These are phyloP conservation scores for Paramisgurnus dabryanus DNA, from an alignment of 2,113 vertebrate genomes.

Conservation along the genomic window DNA sequence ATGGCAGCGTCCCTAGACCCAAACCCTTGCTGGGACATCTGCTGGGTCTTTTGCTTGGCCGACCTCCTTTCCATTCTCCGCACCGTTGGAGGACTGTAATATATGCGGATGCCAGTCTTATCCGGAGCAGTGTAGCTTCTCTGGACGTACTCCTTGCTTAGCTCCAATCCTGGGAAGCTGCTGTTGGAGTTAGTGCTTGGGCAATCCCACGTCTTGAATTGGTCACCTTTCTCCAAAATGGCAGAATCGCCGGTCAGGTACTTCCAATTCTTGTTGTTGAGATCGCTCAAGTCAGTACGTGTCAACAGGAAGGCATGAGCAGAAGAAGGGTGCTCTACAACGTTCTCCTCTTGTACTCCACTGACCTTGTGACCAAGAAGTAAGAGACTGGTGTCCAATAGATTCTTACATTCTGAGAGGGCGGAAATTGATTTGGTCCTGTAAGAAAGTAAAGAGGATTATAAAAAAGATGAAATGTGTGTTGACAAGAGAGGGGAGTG, in stretches of 20 bases:
- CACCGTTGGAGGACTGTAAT: constrained; percentile 91
- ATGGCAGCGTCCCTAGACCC: neutral
- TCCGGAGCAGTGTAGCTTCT: constrained; percentile 93
- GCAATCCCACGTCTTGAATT: constrained; percentile 84
- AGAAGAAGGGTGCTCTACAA: constrained; percentile 65
- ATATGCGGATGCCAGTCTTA: constrained; percentile 94
- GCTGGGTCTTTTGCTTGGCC: constrained; percentile 49
- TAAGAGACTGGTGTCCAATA: constrained; percentile 81
- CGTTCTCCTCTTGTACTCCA: constrained; percentile 59
- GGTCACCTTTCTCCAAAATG: constrained; percentile 61
- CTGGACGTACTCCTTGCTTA: constrained; percentile 81
- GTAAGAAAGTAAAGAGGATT: constrained; percentile 26
- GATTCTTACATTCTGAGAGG: constrained; percentile 83
- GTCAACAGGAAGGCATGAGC: constrained; percentile 62
- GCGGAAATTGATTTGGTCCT: constrained; percentile 90
- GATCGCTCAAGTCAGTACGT: constrained; percentile 64
- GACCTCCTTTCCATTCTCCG: constrained; percentile 75
- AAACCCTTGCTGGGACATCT: constrained; percentile 42
- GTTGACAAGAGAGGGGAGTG: neutral
- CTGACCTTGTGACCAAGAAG: constrained; percentile 72
- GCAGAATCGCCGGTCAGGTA: constrained; percentile 78
- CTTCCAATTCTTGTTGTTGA: constrained; percentile 78
- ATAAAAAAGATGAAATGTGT: neutral
- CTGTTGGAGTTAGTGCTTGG: constrained; percentile 68
- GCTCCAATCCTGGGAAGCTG: constrained; percentile 69